Evolutionary conservation across 92 coral and sea anemone genomes (phyloP).

Genomic region (Actinernus sp.): DNA sequence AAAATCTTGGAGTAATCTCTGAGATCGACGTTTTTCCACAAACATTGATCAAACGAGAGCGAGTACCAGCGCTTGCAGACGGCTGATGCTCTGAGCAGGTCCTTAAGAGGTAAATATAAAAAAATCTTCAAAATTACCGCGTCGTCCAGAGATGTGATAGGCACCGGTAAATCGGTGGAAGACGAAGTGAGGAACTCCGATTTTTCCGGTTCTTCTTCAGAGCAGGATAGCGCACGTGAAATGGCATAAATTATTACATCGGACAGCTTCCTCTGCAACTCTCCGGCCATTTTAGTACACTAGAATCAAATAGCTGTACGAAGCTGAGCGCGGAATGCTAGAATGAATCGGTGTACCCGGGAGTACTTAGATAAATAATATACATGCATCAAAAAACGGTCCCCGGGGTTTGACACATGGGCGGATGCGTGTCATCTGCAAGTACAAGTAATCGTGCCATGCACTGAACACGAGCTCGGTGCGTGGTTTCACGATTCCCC

Average conservation of each 20-base stretch:
- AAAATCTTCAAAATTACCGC: slow-evolving; percentile 55
- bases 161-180: not conserved
- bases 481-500: no score
- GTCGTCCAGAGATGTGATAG: slow-evolving; percentile 34
- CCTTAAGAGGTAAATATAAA: slow-evolving; percentile 43
- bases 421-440: no score
- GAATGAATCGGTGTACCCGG: no score
- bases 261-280: slow-evolving; percentile 22
- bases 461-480: no score
- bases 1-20: slow-evolving; percentile 49
- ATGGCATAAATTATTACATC: slow-evolving; percentile 9
- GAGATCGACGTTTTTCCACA: slow-evolving; percentile 68
- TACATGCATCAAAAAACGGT: no score
- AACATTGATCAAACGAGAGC: slow-evolving; percentile 49
- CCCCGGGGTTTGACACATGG: no score
- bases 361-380: no score
- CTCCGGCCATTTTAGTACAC: no score
- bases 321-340: no score
- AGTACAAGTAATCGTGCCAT: no score
- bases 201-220: not conserved
- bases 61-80: slow-evolving; percentile 75
- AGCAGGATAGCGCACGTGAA: slow-evolving; percentile 23
- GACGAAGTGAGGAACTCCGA: not conserved
- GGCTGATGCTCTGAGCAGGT: slow-evolving; percentile 45
- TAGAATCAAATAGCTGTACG: no score